A percentile compares a stretch with the other conserved stretches of the same genome.
Evolutionary conservation across 1,140 invertebrate species (phyloP).

Genomic region (Drosophila erecta): DNA sequence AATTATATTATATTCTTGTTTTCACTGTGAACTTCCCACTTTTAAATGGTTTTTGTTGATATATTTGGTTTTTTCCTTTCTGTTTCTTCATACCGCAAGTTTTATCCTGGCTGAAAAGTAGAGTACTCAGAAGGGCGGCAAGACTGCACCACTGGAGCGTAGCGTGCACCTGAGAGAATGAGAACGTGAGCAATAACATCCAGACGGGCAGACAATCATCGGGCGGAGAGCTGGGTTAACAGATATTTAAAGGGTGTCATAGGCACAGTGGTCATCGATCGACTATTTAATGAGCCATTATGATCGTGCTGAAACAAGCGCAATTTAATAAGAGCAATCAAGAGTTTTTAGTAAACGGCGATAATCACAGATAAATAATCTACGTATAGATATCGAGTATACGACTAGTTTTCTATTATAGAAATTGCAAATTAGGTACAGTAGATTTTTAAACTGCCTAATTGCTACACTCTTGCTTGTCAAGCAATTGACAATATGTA

Average conservation of each 20-base stretch:
- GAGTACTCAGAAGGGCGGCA: slow-evolving; percentile 9
- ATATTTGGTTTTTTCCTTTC: too few relatives aligned
- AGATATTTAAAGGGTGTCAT: slow-evolving; percentile 21
- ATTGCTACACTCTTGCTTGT: too few relatives aligned
- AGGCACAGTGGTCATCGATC: slow-evolving; percentile 31
- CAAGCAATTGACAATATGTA: too few relatives aligned
- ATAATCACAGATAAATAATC: too few relatives aligned
- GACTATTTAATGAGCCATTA: neutral
- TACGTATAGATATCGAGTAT: slow-evolving; percentile 9
- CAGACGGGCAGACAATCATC: slow-evolving; percentile 58
- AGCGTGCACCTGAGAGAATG: slow-evolving; percentile 50
- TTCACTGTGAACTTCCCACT: too few relatives aligned
- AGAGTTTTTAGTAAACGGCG: too few relatives aligned
- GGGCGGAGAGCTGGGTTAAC: slow-evolving; percentile 16
- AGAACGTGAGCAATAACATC: slow-evolving; percentile 62
- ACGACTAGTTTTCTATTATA: neutral
- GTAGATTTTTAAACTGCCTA: too few relatives aligned
- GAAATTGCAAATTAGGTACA: too few relatives aligned
- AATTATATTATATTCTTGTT: too few relatives aligned
- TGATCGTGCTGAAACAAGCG: neutral
- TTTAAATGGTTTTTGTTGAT: too few relatives aligned
- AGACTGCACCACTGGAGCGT: slow-evolving; percentile 31
- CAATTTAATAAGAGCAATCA: too few relatives aligned
- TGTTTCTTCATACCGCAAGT: neutral
- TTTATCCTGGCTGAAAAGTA: slow-evolving; percentile 9